Base-by-base conservation (phyloP, 2,797 vertebrate genomes). In the Hippopotamyrus pictus region DNA sequence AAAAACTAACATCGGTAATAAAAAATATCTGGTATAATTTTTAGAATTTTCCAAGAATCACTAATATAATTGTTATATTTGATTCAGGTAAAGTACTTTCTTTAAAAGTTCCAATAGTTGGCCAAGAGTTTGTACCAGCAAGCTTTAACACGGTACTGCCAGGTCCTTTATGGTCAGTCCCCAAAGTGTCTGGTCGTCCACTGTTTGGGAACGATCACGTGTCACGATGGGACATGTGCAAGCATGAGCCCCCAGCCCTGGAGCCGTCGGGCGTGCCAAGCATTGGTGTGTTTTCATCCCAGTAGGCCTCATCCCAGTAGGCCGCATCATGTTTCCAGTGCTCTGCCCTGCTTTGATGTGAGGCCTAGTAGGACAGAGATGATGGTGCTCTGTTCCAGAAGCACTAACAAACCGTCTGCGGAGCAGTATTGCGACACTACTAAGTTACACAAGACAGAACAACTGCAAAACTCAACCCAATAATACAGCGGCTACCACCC, bases 381-480 rank as follows among this genome's bases (percentile, higher is more conserved):
- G 46, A 50, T 33, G 48, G 83, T 7, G 51, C 22, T 50, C 83
- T 50, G 22, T 53, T 85, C 22, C 48, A 51, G n/a, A 25, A 51
- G 44, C 22, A 17, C 50, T 25, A 85, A 50, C 11, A 25, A 12
- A 53, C 22, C 3, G 0, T 51, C 44, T 85, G 22, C 48, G 5
- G 2, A 50, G 48, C 46, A 51, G 44, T 51, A 12, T 85, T 85
- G 46, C 83, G n/a, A 85, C 25, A 85, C 22, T 29, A 29, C 83
- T 51, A 25, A 50, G 83, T 85, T 85, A 25, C 83, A 51, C 83
- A 85, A 85, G 82, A 85, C 82, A n/a, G 41, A 46, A 82, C 19
- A 82, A 46, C n/a, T 22, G 3, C 83, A 7, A 29, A 85, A 50
- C 22, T 51, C 82, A 22, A 84, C 82, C 44, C 37, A 50, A 50